Conservation (phyloP, 2,888 invertebrate genomes). For the Trachelus tabidus region DNA sequence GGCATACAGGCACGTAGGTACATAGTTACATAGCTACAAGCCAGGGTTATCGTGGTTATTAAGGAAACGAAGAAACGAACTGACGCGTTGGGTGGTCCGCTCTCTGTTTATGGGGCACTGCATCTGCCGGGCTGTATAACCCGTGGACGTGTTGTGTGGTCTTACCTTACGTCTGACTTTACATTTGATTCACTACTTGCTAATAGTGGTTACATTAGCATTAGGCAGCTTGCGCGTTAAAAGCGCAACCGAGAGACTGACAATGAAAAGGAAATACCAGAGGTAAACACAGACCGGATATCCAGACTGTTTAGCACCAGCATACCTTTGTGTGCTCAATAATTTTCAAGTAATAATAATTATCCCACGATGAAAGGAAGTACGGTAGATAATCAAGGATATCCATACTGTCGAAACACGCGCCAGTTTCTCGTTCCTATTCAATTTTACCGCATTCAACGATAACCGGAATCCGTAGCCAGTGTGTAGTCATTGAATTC, state of each 20-base stretch:
- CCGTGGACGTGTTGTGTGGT: constrained; percentile 60
- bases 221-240: constrained; percentile 20
- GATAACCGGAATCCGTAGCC: not conserved
- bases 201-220: constrained; percentile 58
- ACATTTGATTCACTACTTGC: constrained; percentile 62
- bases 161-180: constrained; percentile 56
- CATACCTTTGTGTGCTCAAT: not conserved
- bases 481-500: not conserved
- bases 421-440: not conserved
- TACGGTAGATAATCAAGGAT: not conserved
- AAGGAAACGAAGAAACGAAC: constrained; percentile 57
- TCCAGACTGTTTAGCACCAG: not conserved
- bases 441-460: not conserved
- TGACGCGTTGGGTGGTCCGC: constrained; percentile 62
- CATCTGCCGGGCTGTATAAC: constrained; percentile 58
- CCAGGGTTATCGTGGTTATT: constrained; percentile 56
- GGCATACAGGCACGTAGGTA: not conserved
- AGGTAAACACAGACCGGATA: not conserved
- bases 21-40: not conserved
- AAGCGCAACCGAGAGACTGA: constrained; percentile 1
- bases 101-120: constrained; percentile 64
- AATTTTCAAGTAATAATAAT: not conserved
- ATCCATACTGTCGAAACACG: not conserved
- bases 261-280: not conserved
- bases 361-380: not conserved